These are phyloP conservation scores for Hemiscyllium ocellatum DNA, from an alignment of 2,113 vertebrate genomes.

Conservation along the genomic window DNA sequence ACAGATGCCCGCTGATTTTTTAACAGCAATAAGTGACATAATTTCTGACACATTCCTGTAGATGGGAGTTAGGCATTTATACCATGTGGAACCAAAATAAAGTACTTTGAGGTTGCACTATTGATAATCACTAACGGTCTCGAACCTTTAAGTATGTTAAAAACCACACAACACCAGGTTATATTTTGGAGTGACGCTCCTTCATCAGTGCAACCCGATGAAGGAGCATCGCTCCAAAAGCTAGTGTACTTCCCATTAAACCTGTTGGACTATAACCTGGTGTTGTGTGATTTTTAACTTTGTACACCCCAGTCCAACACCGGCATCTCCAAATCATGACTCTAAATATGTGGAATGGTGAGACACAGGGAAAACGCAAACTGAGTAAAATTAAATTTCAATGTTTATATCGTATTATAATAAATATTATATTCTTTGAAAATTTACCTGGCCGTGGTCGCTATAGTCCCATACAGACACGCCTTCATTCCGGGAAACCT, in stretches of 20 bases:
- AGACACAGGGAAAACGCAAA: background rate
- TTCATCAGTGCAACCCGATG: no score
- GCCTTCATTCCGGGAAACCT: conserved; percentile 64
- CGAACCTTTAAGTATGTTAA: background rate
- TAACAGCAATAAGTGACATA: no score
- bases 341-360: background rate
- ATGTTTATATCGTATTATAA: background rate
- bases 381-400: background rate
- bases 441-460: conserved; percentile 68
- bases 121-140: background rate
- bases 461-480: conserved; percentile 70
- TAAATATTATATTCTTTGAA: background rate
- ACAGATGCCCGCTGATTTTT: no score
- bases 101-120: background rate
- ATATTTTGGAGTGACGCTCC: no score
- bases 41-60: background rate
- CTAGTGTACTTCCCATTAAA: no score
- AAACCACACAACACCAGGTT: no score
- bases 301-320: no score
- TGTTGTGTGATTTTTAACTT: no score
- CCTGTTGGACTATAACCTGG: no score
- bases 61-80: no score
- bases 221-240: no score
- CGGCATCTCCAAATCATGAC: no score
- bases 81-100: background rate